A percentile compares a stretch with the other conserved stretches of the same genome.
phyloP scores from a whole-genome alignment of 2,113 vertebrate genomes.

The Pangasianodon gigas region DNA sequence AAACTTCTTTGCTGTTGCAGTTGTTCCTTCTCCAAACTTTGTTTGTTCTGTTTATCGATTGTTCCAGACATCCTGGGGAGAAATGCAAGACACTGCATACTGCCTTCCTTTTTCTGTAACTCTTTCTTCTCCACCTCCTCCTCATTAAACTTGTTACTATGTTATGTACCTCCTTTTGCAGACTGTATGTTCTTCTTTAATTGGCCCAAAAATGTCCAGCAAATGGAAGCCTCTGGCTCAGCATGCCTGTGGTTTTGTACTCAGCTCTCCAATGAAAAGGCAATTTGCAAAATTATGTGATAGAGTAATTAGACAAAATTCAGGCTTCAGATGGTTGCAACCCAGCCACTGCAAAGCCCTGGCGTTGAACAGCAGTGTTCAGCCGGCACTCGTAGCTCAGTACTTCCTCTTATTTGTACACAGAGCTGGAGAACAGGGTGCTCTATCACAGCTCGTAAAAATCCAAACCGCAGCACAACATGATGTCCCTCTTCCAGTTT shows the following conservation, averaged over 20 bases:
- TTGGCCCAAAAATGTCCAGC: constrained; percentile 96
- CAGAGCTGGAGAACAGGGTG: constrained; percentile 87
- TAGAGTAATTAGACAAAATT: constrained; percentile 99
- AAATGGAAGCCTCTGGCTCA: constrained; percentile 93
- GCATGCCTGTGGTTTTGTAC: constrained; percentile 88
- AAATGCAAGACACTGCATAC: constrained; percentile 45
- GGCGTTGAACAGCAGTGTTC: constrained; percentile 79
- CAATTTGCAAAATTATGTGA: constrained; percentile 99
- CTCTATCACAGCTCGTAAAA: constrained; percentile 94
- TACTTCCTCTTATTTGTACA: constrained; percentile 95
- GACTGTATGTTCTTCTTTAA: constrained; percentile 95
- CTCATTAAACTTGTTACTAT: constrained; percentile 26
- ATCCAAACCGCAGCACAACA: constrained; percentile 82
- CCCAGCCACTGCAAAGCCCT: constrained; percentile 70
- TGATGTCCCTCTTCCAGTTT: constrained; percentile 74
- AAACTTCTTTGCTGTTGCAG: constrained; percentile 34
- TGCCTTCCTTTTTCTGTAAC: constrained; percentile 50
- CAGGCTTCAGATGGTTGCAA: constrained; percentile 86
- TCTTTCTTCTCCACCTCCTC: constrained; percentile 32
- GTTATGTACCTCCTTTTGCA: constrained; percentile 79
- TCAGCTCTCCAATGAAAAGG: constrained; percentile 94
- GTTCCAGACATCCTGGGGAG: constrained; percentile 46
- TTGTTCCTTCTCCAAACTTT: constrained; percentile 40
- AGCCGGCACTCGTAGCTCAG: constrained; percentile 73
- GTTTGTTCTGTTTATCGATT: constrained; percentile 49